Conservation (phyloP, 2,113 vertebrate genomes). For the Coptodon bakossiorum region DNA sequence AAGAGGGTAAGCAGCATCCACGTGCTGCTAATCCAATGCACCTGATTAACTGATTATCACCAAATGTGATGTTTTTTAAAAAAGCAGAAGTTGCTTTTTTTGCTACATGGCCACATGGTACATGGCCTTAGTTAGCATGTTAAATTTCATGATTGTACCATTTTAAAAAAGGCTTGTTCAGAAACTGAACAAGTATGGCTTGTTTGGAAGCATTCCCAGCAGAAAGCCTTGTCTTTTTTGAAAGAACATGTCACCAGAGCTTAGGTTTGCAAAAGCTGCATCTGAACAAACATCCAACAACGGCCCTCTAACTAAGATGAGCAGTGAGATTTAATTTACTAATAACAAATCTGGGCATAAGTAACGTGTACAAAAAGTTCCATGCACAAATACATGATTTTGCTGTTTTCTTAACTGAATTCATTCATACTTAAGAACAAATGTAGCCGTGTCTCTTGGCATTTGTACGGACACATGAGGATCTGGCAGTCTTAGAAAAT, state of each 20-base stretch:
- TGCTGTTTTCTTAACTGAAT: background rate
- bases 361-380: background rate
- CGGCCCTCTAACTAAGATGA: background rate
- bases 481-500: background rate
- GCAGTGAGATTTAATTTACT: background rate
- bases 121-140: background rate
- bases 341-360: background rate
- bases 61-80: background rate
- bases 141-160: background rate
- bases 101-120: background rate
- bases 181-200: background rate
- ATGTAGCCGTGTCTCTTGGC: background rate
- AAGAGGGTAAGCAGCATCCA: background rate
- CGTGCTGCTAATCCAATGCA: background rate
- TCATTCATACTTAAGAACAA: background rate
- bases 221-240: background rate
- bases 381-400: background rate
- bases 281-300: background rate
- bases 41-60: background rate
- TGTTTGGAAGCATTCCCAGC: no score
- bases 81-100: background rate
- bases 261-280: background rate
- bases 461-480: background rate
- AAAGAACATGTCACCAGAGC: background rate
- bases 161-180: background rate